Conservation (phyloP, 2,888 invertebrate species). For the Sphaerophoria taeniata region DNA sequence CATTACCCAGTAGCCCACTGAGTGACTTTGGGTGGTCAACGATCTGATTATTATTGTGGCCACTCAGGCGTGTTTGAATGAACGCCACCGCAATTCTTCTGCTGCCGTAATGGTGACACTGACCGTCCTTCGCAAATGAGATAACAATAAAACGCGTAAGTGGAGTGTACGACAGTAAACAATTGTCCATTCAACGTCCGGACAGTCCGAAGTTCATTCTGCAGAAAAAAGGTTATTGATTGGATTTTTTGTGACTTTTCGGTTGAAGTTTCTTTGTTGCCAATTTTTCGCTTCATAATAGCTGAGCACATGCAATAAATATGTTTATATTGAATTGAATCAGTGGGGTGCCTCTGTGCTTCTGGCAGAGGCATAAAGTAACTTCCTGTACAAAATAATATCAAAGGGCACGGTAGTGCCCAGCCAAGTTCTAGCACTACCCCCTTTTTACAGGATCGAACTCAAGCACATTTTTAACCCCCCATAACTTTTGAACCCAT, state of each 20-base stretch:
- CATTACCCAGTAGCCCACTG: conserved; percentile 60
- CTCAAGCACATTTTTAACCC: too few relatives aligned
- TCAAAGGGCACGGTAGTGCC: too few relatives aligned
- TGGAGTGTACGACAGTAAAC: conserved; percentile 29
- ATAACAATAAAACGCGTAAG: conserved; percentile 24
- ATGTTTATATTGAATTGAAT: conserved; percentile 13
- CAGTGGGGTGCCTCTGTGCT: conserved; percentile 21
- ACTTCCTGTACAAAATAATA: conserved; percentile 24
- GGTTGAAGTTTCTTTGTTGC: conserved; percentile 12
- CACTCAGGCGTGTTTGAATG: conserved; percentile 38
- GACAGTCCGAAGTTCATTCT: conserved; percentile 56
- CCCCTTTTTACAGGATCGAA: too few relatives aligned
- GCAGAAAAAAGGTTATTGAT: conserved; percentile 50
- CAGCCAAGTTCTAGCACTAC: too few relatives aligned
- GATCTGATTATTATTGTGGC: conserved; percentile 43
- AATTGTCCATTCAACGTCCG: conserved; percentile 23
- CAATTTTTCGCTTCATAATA: conserved; percentile 41
- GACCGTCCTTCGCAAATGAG: conserved; percentile 57
- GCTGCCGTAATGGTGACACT: conserved; percentile 62
- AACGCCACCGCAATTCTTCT: neutral
- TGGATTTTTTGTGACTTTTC: conserved; percentile 12
- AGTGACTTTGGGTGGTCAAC: conserved; percentile 65
- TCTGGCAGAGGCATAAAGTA: neutral
- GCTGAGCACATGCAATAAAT: conserved; percentile 38
- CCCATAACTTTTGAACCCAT: too few relatives aligned